phyloP scores from a whole-genome alignment of 2,888 invertebrate genomes.

The Mythimna ferrago region DNA sequence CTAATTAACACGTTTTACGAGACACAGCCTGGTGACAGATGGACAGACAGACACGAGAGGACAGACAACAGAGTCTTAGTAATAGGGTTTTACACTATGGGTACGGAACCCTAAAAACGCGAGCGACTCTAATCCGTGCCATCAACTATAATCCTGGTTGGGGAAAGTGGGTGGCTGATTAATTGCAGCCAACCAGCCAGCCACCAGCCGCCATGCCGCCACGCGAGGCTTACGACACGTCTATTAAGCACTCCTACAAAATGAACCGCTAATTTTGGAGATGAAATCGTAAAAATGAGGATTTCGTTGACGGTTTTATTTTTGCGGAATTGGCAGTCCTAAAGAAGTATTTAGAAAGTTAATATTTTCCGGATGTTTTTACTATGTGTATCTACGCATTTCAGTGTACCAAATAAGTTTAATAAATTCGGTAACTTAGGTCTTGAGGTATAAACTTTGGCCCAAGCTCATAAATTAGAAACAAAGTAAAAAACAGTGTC shows the following conservation, averaged over 20 bases:
- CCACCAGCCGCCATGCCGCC: slow-evolving; percentile 40
- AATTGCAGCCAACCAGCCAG: slow-evolving; percentile 67
- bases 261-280: slow-evolving; percentile 43
- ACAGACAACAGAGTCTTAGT: too few relatives aligned
- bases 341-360: not conserved
- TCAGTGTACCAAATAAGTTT: not conserved
- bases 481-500: too few relatives aligned
- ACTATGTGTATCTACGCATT: not conserved
- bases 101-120: slow-evolving; percentile 58
- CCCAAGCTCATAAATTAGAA: too few relatives aligned
- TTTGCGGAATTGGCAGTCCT: not conserved
- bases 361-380: not conserved
- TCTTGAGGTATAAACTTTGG: too few relatives aligned
- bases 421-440: too few relatives aligned
- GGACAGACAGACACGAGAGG: too few relatives aligned
- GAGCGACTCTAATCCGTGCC: slow-evolving; percentile 73
- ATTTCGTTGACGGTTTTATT: slow-evolving; percentile 4
- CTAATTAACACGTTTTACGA: too few relatives aligned
- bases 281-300: slow-evolving; percentile 26
- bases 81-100: too few relatives aligned
- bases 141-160: slow-evolving; percentile 76
- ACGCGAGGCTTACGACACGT: slow-evolving; percentile 46
- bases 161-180: slow-evolving; percentile 78
- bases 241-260: slow-evolving; percentile 51
- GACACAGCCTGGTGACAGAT: too few relatives aligned